phyloP scores from a whole-genome alignment of 1,140 invertebrate species.

The Oedothorax gibbosus region DNA sequence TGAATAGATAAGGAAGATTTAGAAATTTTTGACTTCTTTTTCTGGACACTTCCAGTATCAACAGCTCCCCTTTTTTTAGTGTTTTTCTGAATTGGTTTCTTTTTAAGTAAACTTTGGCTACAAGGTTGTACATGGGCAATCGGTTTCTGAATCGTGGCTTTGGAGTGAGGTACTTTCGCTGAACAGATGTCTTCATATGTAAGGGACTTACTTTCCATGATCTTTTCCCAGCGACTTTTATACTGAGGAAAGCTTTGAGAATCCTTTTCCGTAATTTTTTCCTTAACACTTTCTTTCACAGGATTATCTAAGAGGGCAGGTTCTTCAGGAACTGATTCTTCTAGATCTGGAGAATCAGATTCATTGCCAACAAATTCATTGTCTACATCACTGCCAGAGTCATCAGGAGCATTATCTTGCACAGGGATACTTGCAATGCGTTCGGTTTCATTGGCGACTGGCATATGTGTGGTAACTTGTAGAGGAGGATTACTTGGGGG shows the following conservation, averaged over 20 bases:
- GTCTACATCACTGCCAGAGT: neutral
- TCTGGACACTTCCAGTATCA: no score
- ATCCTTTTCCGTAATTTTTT: neutral
- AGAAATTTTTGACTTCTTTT: no score
- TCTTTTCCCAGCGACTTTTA: conserved; percentile 46
- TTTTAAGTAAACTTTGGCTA: neutral
- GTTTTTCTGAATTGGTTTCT: neutral
- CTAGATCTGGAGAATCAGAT: neutral
- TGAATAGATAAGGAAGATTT: no score
- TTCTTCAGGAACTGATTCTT: neutral
- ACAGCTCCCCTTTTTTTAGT: conserved; percentile 1
- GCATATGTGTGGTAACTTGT: no score
- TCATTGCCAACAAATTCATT: neutral
- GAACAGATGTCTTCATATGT: conserved; percentile 19
- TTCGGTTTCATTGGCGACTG: neutral
- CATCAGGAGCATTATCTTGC: neutral
- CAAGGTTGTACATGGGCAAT: conserved; percentile 22
- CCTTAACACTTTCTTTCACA: neutral
- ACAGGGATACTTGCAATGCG: neutral
- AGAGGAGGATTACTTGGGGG: no score
- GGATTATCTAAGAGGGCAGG: neutral
- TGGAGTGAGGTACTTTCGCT: neutral
- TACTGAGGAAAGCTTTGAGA: conserved; percentile 12
- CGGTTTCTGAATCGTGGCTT: neutral
- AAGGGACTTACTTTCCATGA: conserved; percentile 40